Percentiles rank a stretch among this genome's conserved stretches.
These are phyloP conservation scores for Scomberomorus guttatus DNA, from an alignment of 2,797 vertebrate genomes.

Conservation along the genomic window DNA sequence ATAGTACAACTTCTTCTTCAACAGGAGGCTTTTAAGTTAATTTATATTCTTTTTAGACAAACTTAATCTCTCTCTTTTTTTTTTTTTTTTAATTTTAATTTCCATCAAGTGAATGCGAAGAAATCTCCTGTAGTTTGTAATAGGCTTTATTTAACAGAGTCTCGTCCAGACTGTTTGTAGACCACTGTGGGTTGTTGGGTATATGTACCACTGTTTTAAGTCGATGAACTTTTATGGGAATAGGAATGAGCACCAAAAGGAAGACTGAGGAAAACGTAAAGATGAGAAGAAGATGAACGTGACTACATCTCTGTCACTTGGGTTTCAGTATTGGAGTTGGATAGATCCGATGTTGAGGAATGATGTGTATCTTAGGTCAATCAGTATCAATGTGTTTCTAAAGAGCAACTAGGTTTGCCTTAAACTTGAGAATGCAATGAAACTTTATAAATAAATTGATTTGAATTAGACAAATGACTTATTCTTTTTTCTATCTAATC, in stretches of 20 bases:
- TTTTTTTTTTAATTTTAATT: constrained; percentile 38
- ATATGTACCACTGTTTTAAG: constrained; percentile 73
- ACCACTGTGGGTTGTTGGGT: constrained; percentile 71
- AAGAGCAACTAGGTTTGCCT: constrained; percentile 67
- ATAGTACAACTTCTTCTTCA: constrained; percentile 84
- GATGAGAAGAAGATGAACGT: constrained; percentile 43
- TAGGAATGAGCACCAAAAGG: constrained; percentile 30
- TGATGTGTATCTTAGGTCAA: constrained; percentile 55
- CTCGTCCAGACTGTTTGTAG: constrained; percentile 71
- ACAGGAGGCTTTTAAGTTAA: constrained; percentile 87
- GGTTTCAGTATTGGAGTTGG: constrained; percentile 28
- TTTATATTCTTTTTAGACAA: constrained; percentile 85
- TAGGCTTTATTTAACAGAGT: constrained; percentile 82
- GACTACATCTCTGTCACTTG: constrained; percentile 52
- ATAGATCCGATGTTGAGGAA: constrained; percentile 47
- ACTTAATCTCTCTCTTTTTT: constrained; percentile 66
- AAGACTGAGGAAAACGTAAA: constrained; percentile 19
- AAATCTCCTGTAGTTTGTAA: constrained; percentile 75
- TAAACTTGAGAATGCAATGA: constrained; percentile 69
- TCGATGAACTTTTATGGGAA: constrained; percentile 46
- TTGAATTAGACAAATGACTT: constrained; percentile 41
- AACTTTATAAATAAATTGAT: constrained; percentile 82
- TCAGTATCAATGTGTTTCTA: constrained; percentile 52
- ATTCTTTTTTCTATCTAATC: background rate
- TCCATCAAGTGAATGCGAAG: constrained; percentile 63